Evolutionary conservation across 1,140 invertebrate species (phyloP).

Genomic region (Micrasema longulum): DNA sequence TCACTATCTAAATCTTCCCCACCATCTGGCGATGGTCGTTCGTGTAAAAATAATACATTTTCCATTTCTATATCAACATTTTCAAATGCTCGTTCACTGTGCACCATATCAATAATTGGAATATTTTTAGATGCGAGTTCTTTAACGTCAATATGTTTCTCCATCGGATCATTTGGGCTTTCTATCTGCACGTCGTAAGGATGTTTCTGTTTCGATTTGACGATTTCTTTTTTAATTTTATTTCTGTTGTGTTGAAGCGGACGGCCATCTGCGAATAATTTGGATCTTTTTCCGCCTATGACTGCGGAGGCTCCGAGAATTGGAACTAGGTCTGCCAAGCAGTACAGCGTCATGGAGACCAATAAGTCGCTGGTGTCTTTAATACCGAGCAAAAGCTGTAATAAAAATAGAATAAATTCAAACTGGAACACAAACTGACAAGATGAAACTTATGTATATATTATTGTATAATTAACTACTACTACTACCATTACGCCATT

Average conservation of each 20-base stretch:
- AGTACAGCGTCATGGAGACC: constrained; percentile 81
- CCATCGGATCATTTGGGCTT: constrained; percentile 3
- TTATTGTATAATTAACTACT: too few species aligned
- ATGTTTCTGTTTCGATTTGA: constrained; percentile 46
- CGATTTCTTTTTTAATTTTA: neutral
- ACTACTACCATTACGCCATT: too few species aligned
- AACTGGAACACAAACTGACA: too few species aligned
- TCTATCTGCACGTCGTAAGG: constrained; percentile 31
- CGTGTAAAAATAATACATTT: constrained; percentile 69
- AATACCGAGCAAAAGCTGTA: constrained; percentile 82
- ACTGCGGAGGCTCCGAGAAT: constrained; percentile 83
- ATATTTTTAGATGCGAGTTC: constrained; percentile 14
- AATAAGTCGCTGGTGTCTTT: constrained; percentile 84
- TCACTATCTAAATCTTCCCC: constrained; percentile 78
- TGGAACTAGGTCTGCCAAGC: constrained; percentile 84
- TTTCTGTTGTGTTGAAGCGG: constrained; percentile 65
- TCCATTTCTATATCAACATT: constrained; percentile 58
- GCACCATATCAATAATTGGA: neutral
- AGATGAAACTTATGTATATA: too few species aligned
- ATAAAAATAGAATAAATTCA: constrained; percentile 54
- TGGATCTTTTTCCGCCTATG: constrained; percentile 82
- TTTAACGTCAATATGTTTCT: neutral
- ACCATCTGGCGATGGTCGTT: constrained; percentile 83
- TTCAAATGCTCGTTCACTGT: constrained; percentile 57
- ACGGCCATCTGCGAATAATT: constrained; percentile 85